Base-by-base conservation (phyloP, 2,888 invertebrate species). In the Sepioteuthis lessoniana region DNA sequence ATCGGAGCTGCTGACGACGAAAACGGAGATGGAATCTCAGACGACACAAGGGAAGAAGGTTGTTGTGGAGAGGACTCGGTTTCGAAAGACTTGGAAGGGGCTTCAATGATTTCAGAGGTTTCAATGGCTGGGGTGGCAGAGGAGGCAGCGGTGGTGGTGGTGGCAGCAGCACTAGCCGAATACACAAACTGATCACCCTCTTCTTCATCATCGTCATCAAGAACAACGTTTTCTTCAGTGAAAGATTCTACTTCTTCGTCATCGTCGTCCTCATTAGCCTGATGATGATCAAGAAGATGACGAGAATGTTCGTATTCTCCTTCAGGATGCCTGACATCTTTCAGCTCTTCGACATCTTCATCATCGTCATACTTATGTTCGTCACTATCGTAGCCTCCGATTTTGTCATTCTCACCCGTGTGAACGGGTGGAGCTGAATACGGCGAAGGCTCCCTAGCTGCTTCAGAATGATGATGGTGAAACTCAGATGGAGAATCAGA, bases 351-450 rank as follows among this genome's bases (percentile, higher is more conserved):
- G 13, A 76, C 76, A 92, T 92, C 46, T 16, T 92, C 46, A 91
- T 42, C 42, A n/a, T n/a, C n/a, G n/a, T n/a, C n/a, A n/a, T 47
- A 47, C 46, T 47, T 47, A 92, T 92, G 47, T n/a, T 92, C 92
- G 19, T 92, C 92, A n/a, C 92, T 92, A n/a, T 92, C 92, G 31
- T 42, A 92, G n/a, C 47, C 92, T 92, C 92, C 92, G 35, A 42
- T 92, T 37, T n/a, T 38, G 31, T 92, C 92, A 13, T 47, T 47
- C 5, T 10, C 42, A 7, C 28, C 19, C 76, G n/a, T 4, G 16
- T 76, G 76, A 76, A 76, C 76, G 35, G 76, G 76, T 10, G 76
- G 35, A 16, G n/a, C 76, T 16, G 35, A 76, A 76, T 35, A 76
- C n/a, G 76, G 76, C 76, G 76, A 76, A 35, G 76, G n/a, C 19